These are phyloP conservation scores for Philotrypesis tridentata DNA, from an alignment of 1,140 invertebrate species.

Conservation along the genomic window DNA sequence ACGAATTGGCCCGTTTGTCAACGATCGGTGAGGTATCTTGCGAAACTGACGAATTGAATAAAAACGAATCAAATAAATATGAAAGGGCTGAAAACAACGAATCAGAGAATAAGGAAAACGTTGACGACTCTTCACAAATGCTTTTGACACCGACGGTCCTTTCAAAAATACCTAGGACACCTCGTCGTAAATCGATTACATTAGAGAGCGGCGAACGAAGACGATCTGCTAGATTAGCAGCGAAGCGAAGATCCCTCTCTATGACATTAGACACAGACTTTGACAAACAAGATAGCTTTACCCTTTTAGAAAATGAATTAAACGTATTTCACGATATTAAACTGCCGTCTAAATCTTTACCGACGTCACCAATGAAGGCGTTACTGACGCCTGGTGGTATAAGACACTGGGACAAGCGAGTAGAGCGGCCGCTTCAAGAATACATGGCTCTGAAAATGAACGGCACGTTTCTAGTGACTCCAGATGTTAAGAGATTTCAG, in stretches of 20 bases:
- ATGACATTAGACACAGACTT: neutral
- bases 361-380: constrained; percentile 28
- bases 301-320: constrained; percentile 25
- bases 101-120: constrained; percentile 26
- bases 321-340: constrained; percentile 10
- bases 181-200: neutral
- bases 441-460: constrained; percentile 60
- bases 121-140: neutral
- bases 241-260: constrained; percentile 15
- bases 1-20: constrained; percentile 37
- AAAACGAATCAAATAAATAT: constrained; percentile 21
- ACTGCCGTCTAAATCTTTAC: constrained; percentile 19
- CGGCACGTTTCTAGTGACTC: constrained; percentile 57
- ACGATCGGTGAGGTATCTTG: constrained; percentile 46
- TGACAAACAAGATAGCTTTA: constrained; percentile 46
- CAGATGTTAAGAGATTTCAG: constrained; percentile 54
- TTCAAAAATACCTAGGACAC: constrained; percentile 22
- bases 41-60: constrained; percentile 35
- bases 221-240: constrained; percentile 49
- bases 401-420: constrained; percentile 42
- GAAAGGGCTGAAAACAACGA: constrained; percentile 13
- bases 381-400: neutral
- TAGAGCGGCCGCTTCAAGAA: constrained; percentile 52
- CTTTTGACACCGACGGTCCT: neutral
- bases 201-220: constrained; percentile 14